Percentiles rank a stretch among this genome's conserved stretches.
These are phyloP conservation scores for Diceros bicornis DNA, from an alignment of 2,797 vertebrate species.

Conservation along the genomic window DNA sequence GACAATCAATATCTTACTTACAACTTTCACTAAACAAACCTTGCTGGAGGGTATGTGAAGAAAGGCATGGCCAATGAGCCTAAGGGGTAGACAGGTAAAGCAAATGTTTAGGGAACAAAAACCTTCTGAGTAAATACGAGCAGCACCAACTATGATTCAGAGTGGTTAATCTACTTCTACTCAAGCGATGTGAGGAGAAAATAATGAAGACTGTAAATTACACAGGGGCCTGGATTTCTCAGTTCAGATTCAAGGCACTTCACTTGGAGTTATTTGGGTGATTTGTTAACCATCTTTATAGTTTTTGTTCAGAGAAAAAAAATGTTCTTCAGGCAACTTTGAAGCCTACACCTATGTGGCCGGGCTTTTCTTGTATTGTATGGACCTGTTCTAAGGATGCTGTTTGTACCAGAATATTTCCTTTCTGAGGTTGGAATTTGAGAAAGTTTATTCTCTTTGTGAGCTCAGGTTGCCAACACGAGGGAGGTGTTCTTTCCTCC, in stretches of 20 bases:
- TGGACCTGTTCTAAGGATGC: background rate
- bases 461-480: background rate
- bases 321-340: constrained; percentile 69
- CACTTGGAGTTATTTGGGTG: background rate
- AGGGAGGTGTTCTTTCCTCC: background rate
- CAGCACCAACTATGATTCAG: constrained; percentile 55
- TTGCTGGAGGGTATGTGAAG: constrained; percentile 47
- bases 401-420: constrained; percentile 15
- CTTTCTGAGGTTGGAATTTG: constrained; percentile 63
- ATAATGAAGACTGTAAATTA: constrained; percentile 78
- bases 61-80: background rate
- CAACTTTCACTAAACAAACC: constrained; percentile 73
- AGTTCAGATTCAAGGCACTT: constrained; percentile 60
- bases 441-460: constrained; percentile 48
- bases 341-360: constrained; percentile 59
- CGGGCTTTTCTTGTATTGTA: constrained; percentile 47
- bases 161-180: constrained; percentile 69
- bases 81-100: constrained; percentile 36
- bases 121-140: constrained; percentile 60
- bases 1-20: constrained; percentile 74
- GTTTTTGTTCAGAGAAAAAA: background rate
- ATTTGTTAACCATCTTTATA: constrained; percentile 74
- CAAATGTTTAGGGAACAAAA: constrained; percentile 69
- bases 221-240: constrained; percentile 52
- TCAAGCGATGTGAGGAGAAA: constrained; percentile 69